Percentiles rank a stretch among this genome's conserved stretches.
Evolutionary conservation across 2,113 vertebrate species (phyloP).

Genomic region (Halcyon malimbica): DNA sequence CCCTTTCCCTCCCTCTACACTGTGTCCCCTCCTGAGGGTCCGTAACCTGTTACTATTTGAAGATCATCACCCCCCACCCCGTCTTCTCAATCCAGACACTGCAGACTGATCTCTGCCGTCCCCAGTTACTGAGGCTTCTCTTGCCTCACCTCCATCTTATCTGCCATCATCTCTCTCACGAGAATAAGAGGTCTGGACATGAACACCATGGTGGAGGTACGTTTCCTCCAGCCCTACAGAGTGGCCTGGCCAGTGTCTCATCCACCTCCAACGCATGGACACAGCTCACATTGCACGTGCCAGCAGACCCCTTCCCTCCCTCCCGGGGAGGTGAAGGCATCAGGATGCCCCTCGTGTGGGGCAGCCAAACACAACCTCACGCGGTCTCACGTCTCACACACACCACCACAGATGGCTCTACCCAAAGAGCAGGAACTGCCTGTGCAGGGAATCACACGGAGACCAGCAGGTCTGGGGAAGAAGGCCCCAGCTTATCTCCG

Average conservation of each 20-base stretch:
- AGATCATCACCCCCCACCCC: neutral
- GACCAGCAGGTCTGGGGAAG: neutral
- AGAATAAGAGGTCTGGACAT: neutral
- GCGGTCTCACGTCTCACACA: neutral
- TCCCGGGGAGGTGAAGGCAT: neutral
- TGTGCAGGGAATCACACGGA: neutral
- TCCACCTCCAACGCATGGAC: neutral
- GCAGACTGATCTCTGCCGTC: neutral
- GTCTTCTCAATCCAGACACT: neutral
- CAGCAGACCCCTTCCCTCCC: neutral
- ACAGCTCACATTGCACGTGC: neutral
- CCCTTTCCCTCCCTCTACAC: neutral
- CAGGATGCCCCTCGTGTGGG: rapidly evolving
- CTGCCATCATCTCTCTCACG: neutral
- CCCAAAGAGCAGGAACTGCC: neutral
- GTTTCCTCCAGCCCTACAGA: neutral
- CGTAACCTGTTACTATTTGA: neutral
- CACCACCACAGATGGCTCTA: neutral
- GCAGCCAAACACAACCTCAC: neutral
- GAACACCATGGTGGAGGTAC: neutral
- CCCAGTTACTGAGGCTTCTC: neutral
- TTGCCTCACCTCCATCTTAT: neutral
- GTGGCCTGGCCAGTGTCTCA: rapidly evolving
- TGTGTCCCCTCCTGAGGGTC: neutral
- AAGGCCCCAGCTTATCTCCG: neutral